Percentiles rank a stretch among this genome's conserved stretches.
Conservation (phyloP, 2,888 invertebrate genomes). For the Tridacna gigas region DNA sequence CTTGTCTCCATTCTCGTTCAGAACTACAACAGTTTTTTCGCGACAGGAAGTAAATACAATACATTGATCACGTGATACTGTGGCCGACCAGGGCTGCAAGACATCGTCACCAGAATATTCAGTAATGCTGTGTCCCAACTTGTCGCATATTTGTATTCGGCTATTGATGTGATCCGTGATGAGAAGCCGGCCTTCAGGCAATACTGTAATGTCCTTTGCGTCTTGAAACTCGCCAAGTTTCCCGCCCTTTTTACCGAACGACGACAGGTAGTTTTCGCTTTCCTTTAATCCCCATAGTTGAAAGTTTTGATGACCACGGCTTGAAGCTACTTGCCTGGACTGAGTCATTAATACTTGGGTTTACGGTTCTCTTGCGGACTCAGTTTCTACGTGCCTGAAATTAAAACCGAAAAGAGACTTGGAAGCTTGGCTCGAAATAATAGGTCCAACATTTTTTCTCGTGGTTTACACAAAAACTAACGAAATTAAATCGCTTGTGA, state of each 20-base stretch:
- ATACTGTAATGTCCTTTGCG: conserved; percentile 63
- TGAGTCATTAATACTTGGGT: background rate
- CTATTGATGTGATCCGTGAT: conserved; percentile 77
- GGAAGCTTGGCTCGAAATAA: background rate
- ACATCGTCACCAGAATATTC: conserved; percentile 65
- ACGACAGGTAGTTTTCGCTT: conserved; percentile 22
- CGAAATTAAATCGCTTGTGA: background rate
- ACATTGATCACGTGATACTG: conserved; percentile 67
- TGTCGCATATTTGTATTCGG: conserved; percentile 72
- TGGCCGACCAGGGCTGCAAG: conserved; percentile 74
- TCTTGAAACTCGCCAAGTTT: conserved; percentile 65
- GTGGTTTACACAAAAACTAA: background rate
- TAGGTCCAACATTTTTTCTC: background rate
- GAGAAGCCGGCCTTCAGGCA: conserved; percentile 65
- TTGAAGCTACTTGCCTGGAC: background rate
- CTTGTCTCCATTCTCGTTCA: conserved; percentile 64
- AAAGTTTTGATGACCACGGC: background rate
- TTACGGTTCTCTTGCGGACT: background rate
- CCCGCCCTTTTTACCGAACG: conserved; percentile 65
- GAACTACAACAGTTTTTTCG: conserved; percentile 67
- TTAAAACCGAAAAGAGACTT: background rate
- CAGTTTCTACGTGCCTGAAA: background rate
- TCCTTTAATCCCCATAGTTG: background rate
- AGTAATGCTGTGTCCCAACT: conserved; percentile 58
- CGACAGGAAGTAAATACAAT: conserved; percentile 72